Evolutionary conservation across 2,113 vertebrate species (phyloP).

Genomic region (Scalopus aquaticus): DNA sequence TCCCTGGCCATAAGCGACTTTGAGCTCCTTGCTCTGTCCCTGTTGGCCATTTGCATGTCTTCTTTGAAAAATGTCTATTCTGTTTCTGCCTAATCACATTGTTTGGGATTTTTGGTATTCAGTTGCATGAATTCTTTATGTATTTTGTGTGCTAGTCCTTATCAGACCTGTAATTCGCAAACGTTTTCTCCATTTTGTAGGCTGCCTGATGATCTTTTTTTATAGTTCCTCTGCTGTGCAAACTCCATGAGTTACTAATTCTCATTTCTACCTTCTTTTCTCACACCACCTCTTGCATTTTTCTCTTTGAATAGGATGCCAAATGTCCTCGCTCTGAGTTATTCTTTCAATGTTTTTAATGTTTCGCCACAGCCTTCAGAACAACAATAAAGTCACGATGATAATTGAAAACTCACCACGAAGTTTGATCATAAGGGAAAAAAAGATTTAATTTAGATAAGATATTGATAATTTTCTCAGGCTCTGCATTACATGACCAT

Average conservation of each 20-base stretch:
- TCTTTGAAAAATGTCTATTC: neutral
- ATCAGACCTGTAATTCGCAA: neutral
- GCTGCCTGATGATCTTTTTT: neutral
- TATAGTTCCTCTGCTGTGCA: neutral
- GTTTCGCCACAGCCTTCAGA: slow-evolving; percentile 22
- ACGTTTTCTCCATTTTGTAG: neutral
- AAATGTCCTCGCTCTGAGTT: slow-evolving; percentile 15
- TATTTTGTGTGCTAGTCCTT: neutral
- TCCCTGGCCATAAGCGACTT: neutral
- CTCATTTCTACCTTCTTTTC: neutral
- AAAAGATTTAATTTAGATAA: slow-evolving; percentile 87
- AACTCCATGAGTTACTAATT: neutral
- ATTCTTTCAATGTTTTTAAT: slow-evolving; percentile 53
- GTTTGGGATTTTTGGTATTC: neutral
- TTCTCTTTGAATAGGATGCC: slow-evolving; percentile 18
- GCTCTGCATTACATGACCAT: neutral
- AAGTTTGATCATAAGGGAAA: slow-evolving; percentile 57
- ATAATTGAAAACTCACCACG: slow-evolving; percentile 67
- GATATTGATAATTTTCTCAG: slow-evolving; percentile 76
- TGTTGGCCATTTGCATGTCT: neutral
- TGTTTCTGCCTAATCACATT: neutral
- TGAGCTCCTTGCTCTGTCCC: neutral
- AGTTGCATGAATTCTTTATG: neutral
- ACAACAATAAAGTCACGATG: slow-evolving; percentile 54
- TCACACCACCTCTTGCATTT: neutral